Evolutionary conservation across 2,113 vertebrate genomes (phyloP).

Genomic region (Chloebia gouldiae): DNA sequence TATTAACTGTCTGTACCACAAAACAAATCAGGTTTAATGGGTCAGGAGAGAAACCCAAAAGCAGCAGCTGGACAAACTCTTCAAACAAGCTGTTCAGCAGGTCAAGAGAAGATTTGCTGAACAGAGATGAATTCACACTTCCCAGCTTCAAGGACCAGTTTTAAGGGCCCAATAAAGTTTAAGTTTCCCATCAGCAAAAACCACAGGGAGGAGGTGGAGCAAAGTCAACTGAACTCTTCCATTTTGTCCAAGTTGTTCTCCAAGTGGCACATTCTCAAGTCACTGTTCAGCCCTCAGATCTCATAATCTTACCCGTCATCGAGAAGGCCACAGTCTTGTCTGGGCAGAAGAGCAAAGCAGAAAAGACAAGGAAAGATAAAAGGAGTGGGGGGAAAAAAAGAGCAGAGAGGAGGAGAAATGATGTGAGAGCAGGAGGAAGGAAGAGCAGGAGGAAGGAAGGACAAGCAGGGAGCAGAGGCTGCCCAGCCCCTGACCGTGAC

Average conservation of each 20-base stretch:
- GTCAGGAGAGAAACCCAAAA: not conserved
- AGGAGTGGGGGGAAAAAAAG: not conserved
- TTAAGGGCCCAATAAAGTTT: not conserved
- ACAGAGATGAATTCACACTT: not conserved
- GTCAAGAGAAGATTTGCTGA: not conserved
- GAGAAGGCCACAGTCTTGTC: constrained; percentile 65
- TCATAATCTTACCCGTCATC: constrained; percentile 74
- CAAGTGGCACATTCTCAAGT: not conserved
- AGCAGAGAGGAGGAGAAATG: not conserved
- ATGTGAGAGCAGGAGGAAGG: not conserved
- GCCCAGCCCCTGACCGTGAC: constrained; percentile 54
- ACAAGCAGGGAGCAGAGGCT: constrained; percentile 28
- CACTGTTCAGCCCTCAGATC: constrained; percentile 68
- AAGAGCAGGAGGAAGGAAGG: not conserved
- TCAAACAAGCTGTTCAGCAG: not conserved
- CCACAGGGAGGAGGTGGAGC: not conserved
- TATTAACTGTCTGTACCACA: not conserved
- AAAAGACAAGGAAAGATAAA: not conserved
- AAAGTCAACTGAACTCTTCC: not conserved
- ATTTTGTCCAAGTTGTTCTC: not conserved
- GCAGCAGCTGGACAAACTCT: not conserved
- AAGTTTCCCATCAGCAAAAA: not conserved
- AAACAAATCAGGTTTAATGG: not conserved
- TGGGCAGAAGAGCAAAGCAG: constrained; percentile 63
- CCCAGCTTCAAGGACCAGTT: not conserved